Evolutionary conservation across 2,113 vertebrate species (phyloP).

Genomic region (Hippocampus barbouri): DNA sequence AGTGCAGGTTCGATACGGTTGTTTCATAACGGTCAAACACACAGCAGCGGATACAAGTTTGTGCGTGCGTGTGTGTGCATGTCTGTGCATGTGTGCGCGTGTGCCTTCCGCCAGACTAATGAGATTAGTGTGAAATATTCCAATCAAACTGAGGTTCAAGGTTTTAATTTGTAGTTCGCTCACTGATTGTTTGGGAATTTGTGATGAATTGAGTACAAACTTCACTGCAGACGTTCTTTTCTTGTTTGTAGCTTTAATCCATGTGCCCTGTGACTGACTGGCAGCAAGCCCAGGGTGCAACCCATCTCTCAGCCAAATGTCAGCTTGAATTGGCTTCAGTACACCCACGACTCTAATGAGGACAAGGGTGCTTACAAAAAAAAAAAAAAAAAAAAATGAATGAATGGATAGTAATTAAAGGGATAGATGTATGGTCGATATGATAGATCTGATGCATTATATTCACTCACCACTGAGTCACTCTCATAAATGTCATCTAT

Average conservation of each 20-base stretch:
- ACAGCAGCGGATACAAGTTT: background rate
- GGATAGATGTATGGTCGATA: too few species aligned
- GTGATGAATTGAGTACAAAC: background rate
- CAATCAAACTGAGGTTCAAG: background rate
- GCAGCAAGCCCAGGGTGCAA: background rate
- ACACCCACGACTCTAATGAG: background rate
- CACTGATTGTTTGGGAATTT: background rate
- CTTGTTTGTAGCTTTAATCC: background rate
- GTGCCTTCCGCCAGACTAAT: slow-evolving; percentile 3
- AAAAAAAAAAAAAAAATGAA: too few species aligned
- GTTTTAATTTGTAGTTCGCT: background rate
- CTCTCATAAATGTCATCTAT: too few species aligned
- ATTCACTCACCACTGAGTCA: too few species aligned
- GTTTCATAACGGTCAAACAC: background rate
- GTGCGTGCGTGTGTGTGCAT: background rate
- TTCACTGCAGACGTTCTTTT: background rate
- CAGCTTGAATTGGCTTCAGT: background rate
- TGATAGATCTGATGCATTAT: background rate
- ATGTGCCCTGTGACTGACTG: background rate
- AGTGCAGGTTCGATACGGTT: slow-evolving; percentile 1
- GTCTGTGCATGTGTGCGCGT: background rate
- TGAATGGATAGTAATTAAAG: too few species aligned
- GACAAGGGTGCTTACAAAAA: background rate
- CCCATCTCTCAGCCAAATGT: background rate
- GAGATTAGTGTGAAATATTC: background rate